Percentiles rank a stretch among this genome's conserved stretches.
These are phyloP conservation scores for Potorous gilbertii DNA, from an alignment of 2,797 vertebrate species.

Conservation along the genomic window DNA sequence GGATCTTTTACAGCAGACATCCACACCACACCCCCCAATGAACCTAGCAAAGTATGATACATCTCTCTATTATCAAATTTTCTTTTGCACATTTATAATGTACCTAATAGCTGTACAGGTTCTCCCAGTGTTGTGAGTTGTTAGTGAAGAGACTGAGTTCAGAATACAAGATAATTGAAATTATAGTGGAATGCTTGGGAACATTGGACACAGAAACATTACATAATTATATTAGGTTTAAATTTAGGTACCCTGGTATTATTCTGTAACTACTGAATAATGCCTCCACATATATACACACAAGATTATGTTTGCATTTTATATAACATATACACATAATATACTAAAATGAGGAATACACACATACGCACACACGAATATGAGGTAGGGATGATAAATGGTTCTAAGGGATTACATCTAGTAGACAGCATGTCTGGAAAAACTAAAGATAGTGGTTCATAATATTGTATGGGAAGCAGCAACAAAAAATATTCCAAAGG, in stretches of 20 bases:
- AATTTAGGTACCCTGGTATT: neutral
- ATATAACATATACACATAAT: neutral
- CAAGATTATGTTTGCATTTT: neutral
- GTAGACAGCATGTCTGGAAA: too few species aligned
- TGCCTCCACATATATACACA: neutral
- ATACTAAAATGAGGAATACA: neutral
- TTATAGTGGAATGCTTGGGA: neutral
- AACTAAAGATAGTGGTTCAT: too few species aligned
- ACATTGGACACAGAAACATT: neutral
- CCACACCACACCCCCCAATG: neutral
- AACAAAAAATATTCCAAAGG: too few species aligned
- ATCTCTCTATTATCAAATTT: neutral
- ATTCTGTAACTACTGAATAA: neutral
- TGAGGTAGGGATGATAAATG: too few species aligned
- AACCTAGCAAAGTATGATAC: neutral
- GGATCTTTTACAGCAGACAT: neutral
- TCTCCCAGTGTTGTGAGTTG: neutral
- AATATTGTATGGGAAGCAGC: too few species aligned
- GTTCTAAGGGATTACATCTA: too few species aligned
- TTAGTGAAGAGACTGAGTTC: neutral
- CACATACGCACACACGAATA: neutral
- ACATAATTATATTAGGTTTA: neutral
- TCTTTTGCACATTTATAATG: neutral
- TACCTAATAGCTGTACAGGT: neutral
- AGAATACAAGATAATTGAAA: neutral